Base-by-base conservation (phyloP, 2,113 vertebrate species). In the Pteronura brasiliensis region DNA sequence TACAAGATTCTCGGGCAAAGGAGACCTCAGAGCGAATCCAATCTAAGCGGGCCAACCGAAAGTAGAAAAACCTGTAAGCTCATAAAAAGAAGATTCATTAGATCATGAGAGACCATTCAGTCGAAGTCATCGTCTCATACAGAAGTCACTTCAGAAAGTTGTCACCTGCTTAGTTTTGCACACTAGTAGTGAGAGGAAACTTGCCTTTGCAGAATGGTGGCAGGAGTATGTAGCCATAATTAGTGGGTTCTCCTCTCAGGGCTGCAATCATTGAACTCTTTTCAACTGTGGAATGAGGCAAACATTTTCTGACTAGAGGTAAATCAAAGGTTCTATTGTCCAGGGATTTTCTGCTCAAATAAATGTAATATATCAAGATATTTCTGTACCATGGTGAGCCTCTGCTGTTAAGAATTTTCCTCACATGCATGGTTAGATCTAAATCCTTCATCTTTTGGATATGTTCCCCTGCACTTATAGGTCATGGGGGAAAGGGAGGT, bases 401-500 rank as follows among this genome's bases (percentile, higher is more conserved):
- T 88, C 9, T 88, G 42, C 9, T 91, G 27, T 8, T 25, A n/a
- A 29, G 3, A 25, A 34, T 72, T 91, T 88, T 72, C 61, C 83
- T 82, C n/a, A 63, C 9, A 29, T 92, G 47, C 9, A 34, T 90
- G 29, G 27, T 47, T 72, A 86, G 12, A 81, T 15, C 7, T 74
- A 17, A 74, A 79, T 77, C 27, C 47, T 82, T 84, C 11, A 34
- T 31, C 1, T n/a, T 85, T 81, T 59, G 25, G 49, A 84, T 34
- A 63, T 47, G 49, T 74, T 6, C 9, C 5, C 21, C 17, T 42
- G n/a, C 9, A n/a, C 1, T 20, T 76, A 27, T 80, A 25, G 4
- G 29, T 57, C 7, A 9, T 10, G 14, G 21, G 36, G 6, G 2
- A 0, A 29, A 4, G 1, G 17, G 17, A 5, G 2, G 23, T 84